These are phyloP conservation scores for Pseudochirops cupreus DNA, from an alignment of 2,797 vertebrate genomes.

Conservation along the genomic window DNA sequence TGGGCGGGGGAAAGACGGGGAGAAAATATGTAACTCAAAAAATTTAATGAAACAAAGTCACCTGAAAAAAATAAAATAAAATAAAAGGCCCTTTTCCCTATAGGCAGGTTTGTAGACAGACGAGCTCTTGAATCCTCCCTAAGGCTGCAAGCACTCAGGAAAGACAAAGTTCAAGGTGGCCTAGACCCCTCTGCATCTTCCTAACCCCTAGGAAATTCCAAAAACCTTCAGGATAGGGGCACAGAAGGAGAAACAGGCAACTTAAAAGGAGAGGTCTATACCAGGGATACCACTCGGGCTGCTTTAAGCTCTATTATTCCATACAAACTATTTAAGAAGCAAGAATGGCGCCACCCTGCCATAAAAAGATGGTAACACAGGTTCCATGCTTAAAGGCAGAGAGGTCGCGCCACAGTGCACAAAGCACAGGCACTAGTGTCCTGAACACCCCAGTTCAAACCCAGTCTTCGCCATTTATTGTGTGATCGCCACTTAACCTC, in stretches of 20 bases:
- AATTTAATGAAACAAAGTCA: too few relatives aligned
- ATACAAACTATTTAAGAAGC: neutral
- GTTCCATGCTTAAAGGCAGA: neutral
- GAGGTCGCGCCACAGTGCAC: neutral
- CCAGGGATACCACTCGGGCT: neutral
- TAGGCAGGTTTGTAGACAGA: neutral
- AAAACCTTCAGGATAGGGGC: neutral
- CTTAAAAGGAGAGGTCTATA: neutral
- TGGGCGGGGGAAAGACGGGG: too few relatives aligned
- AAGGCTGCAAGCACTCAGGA: conserved; percentile 4
- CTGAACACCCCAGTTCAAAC: neutral
- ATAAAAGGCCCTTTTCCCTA: conserved; percentile 6
- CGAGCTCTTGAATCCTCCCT: conserved; percentile 7
- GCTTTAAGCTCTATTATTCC: neutral
- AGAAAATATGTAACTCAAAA: too few relatives aligned
- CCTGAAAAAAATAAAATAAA: too few relatives aligned
- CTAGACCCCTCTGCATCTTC: neutral
- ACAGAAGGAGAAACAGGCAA: neutral
- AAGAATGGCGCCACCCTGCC: neutral
- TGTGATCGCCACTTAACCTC: neutral
- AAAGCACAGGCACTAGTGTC: neutral
- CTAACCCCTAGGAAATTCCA: too few relatives aligned
- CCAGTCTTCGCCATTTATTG: neutral
- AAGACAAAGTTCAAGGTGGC: conserved; percentile 32
- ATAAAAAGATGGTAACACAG: neutral